These are phyloP conservation scores for Synergus itoensis DNA, from an alignment of 2,888 invertebrate species.

Conservation along the genomic window DNA sequence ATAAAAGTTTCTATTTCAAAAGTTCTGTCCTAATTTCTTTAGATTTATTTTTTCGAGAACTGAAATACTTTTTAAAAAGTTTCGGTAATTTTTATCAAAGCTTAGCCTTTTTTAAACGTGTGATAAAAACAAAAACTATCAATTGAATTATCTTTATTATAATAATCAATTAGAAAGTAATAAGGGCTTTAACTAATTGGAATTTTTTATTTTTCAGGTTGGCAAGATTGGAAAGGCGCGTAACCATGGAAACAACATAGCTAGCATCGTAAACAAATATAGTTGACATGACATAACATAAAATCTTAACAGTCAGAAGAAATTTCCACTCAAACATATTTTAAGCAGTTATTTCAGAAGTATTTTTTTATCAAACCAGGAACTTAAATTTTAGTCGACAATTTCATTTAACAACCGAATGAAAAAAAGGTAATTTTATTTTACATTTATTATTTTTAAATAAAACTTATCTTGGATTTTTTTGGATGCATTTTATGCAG, in stretches of 20 bases:
- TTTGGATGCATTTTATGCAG: neutral
- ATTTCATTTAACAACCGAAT: neutral
- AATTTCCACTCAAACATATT: neutral
- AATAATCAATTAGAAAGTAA: neutral
- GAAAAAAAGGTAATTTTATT: constrained; percentile 13
- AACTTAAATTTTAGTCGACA: neutral
- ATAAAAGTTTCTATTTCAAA: neutral
- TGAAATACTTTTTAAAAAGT: neutral
- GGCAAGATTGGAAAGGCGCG: neutral
- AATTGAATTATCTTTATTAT: too few species aligned
- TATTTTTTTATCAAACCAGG: neutral
- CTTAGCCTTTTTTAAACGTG: neutral
- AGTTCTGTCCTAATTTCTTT: neutral
- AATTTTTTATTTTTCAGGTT: neutral
- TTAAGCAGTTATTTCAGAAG: neutral
- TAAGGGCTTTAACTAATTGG: neutral
- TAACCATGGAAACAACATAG: constrained; percentile 22
- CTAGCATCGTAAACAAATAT: constrained; percentile 1
- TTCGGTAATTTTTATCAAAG: neutral
- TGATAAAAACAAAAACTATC: neutral
- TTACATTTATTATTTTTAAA: neutral
- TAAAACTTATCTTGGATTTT: neutral
- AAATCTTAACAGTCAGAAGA: neutral
- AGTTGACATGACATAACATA: neutral
- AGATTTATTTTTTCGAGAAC: neutral